Base-by-base conservation (phyloP, 2,797 vertebrate genomes). In the Remorina albescens region DNA sequence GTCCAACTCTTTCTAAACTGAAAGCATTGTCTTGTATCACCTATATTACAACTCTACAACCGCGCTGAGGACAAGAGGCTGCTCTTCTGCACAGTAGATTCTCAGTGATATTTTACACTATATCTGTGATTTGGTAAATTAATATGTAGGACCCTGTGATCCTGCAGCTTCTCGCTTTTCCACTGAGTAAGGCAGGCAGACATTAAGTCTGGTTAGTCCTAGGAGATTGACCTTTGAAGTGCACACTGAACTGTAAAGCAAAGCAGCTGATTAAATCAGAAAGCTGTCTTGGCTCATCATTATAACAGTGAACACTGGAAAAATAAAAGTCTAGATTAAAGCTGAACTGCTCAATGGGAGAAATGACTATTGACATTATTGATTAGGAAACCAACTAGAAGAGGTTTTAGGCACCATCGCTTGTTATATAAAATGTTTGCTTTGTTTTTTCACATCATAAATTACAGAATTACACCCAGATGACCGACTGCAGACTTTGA, bases 211-310 rank as follows among this genome's bases (percentile, higher is more conserved):
- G 76, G 61, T 86, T 76, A 78, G 81, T 87, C 78, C 64, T 57
- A 34, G 57, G 57, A 90, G 85, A 87, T 83, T 90, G 90, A 92
- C 90, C 91, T 90, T 89, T 92, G 87, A 89, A 89, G 80, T 74
- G 61, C 78, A 86, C 67, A 66, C 69, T 89, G 89, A 83, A 86
- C 88, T 86, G 81, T 85, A 88, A 91, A 88, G 87, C 84, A 81
- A 71, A 89, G 81, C 80, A 84, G 82, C 87, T 87, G 85, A 90
- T 89, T 88, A 75, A 86, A 88, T 90, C 83, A 85, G 87, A 92
- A 90, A 84, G 88, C 90, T 91, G 90, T 85, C 87, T 76, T 44
- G 76, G 79, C 84, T 83, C 81, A 86, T 90, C 84, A 78, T 82
- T 82, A 81, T 72, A 87, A 87, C 71, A 56, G 59, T 54, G 61